These are phyloP conservation scores for Anthoptus insignis DNA, from an alignment of 2,888 invertebrate genomes.

Conservation along the genomic window DNA sequence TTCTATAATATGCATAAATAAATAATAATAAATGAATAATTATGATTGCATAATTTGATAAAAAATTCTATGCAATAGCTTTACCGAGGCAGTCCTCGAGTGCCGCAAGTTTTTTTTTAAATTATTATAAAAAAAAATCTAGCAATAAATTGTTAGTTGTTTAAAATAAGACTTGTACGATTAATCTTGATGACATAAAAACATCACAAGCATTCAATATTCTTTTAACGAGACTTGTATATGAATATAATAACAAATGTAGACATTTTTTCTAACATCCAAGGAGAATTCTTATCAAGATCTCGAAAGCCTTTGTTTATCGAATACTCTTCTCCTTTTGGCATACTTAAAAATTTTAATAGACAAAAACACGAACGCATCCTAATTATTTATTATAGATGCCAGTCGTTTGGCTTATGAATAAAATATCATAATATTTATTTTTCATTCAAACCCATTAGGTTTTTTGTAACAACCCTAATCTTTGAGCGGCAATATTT, in stretches of 20 bases:
- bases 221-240: too few species aligned
- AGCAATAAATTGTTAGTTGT: too few species aligned
- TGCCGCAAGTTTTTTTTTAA: too few species aligned
- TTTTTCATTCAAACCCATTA: constrained; percentile 43
- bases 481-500: constrained; percentile 18
- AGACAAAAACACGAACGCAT: constrained; percentile 58
- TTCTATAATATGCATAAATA: too few species aligned
- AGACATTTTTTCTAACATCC: constrained; percentile 58
- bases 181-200: too few species aligned
- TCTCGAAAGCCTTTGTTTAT: constrained; percentile 60
- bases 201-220: constrained; percentile 36
- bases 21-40: too few species aligned
- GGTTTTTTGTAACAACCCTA: constrained; percentile 15
- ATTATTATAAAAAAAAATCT: too few species aligned
- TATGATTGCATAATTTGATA: too few species aligned
- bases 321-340: constrained; percentile 64
- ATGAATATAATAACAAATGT: constrained; percentile 61
- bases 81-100: too few species aligned
- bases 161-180: too few species aligned
- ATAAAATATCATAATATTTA: constrained; percentile 52
- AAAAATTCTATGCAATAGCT: too few species aligned
- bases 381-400: constrained; percentile 60
- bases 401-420: constrained; percentile 56
- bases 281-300: constrained; percentile 63
- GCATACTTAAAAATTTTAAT: constrained; percentile 63